phyloP scores from a whole-genome alignment of 30 jellyfish, hydroid and myxozoan genomes.

The Hydractinia symbiolongicarpus region DNA sequence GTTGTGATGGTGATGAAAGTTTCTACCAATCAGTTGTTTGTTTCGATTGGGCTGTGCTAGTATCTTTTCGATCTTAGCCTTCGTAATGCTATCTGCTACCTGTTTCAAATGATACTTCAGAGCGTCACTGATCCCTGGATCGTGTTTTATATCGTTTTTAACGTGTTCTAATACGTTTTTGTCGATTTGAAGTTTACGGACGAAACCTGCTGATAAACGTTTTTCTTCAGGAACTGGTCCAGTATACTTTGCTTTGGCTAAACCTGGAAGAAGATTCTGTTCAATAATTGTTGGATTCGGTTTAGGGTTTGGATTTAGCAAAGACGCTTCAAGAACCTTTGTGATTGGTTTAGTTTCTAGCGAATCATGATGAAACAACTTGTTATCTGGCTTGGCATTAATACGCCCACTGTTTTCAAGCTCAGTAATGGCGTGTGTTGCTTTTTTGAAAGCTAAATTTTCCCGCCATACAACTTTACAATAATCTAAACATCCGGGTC shows the following conservation, averaged over 20 bases:
- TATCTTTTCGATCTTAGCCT: constrained; percentile 2
- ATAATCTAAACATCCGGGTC: constrained; percentile 28
- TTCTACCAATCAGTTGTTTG: background rate
- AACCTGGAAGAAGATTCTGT: background rate
- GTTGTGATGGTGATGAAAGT: background rate
- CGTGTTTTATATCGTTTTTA: background rate
- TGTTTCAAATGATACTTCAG: background rate
- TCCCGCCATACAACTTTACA: constrained; percentile 14
- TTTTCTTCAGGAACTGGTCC: too few species aligned
- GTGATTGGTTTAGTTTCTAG: background rate
- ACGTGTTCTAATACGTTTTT: constrained; percentile 2
- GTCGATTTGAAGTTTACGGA: background rate
- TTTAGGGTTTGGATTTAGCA: background rate
- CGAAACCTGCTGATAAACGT: background rate
- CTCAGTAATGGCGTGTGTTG: constrained; percentile 4
- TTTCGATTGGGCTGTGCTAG: background rate
- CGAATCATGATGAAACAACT: background rate
- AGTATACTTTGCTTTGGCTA: too few species aligned
- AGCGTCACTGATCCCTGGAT: constrained; percentile 9
- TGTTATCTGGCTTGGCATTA: too few species aligned
- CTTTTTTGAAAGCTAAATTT: background rate
- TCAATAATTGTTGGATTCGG: background rate
- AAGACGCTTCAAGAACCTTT: constrained; percentile 11
- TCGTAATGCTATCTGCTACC: constrained; percentile 6
- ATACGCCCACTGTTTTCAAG: constrained; percentile 9